These are phyloP conservation scores for Drusus annulatus DNA, from an alignment of 1,140 invertebrate species.

Conservation along the genomic window DNA sequence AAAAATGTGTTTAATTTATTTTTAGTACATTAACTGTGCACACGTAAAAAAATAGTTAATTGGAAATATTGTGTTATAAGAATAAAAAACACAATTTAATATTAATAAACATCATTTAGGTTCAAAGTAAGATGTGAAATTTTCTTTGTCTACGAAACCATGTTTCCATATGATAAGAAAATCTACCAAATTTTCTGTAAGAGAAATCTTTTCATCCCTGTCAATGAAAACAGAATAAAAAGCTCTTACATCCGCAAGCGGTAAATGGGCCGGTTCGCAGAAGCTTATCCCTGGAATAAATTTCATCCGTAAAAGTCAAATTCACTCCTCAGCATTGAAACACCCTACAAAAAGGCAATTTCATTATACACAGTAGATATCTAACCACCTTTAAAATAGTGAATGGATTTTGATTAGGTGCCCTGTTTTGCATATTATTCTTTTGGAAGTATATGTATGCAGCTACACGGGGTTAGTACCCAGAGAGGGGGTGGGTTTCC, in stretches of 20 bases:
- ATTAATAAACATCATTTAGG: too few relatives aligned
- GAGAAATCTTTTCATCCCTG: constrained; percentile 5
- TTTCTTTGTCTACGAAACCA: neutral
- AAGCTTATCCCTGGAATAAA: constrained; percentile 4
- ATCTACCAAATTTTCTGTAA: neutral
- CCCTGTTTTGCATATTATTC: neutral
- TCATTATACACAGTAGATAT: too few relatives aligned
- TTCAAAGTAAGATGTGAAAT: too few relatives aligned
- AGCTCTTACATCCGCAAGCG: neutral
- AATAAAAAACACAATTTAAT: too few relatives aligned
- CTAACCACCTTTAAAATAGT: too few relatives aligned
- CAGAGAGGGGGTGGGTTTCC: neutral
- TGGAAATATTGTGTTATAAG: too few relatives aligned
- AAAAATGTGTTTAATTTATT: too few relatives aligned
- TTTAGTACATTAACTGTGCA: too few relatives aligned
- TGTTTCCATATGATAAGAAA: neutral
- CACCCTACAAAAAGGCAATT: too few relatives aligned
- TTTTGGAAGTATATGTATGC: neutral
- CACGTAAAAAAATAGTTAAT: too few relatives aligned
- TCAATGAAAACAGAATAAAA: constrained; percentile 26
- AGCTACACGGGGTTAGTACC: neutral
- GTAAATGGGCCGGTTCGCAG: neutral
- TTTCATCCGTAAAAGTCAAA: neutral
- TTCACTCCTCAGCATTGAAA: too few relatives aligned
- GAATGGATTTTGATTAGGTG: neutral